Base-by-base conservation (phyloP, 2,113 vertebrate species). In the Rynchops niger region DNA sequence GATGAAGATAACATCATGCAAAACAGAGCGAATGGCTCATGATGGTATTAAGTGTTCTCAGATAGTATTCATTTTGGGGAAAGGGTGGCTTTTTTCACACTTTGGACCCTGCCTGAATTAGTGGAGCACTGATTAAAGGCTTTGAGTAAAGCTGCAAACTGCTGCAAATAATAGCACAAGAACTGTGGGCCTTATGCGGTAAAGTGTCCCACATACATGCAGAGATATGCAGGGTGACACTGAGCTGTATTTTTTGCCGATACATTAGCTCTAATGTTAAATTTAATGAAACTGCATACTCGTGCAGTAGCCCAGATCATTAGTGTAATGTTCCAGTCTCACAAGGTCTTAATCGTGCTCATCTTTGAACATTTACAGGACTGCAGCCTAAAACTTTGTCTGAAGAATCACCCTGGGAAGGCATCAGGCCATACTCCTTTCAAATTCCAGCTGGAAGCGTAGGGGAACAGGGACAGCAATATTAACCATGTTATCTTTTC, bases 1-100 rank as follows among this genome's bases (percentile, higher is more conserved):
- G 88, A 78, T 76, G 93, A 58, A 90, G 94, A 95, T 96, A 95
- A 88, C 74, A 96, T 90, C 76, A 43, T 79, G 55, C 59, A 63
- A 65, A 90, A 79, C 10, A 36, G 71, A 82, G 49, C 5, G 52
- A 82, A 45, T 58, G 78, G 70, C 67, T 85, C 70, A 12, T 52
- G 84, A 84, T 87, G 82, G 38, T 21, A 29, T 86, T 69, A 80
- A 86, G 50, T 32, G 62, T 65, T 82, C 52, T 66, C 40, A 85
- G 88, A 49, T 49, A 70, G 45, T 4, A 62, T 42, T 69, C 20
- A 7, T 27, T 47, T 55, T 88, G 53, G 58, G 91, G 79, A 70
- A 62, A 65, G 30, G 45, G 47, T 62, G 71, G 38, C 15, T 78
- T 80, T 87, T 95, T 89, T 91, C 52, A 82, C 70, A 18, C 77